Conservation (phyloP, 2,797 vertebrate genomes). For the Darevskia nairensis region DNA sequence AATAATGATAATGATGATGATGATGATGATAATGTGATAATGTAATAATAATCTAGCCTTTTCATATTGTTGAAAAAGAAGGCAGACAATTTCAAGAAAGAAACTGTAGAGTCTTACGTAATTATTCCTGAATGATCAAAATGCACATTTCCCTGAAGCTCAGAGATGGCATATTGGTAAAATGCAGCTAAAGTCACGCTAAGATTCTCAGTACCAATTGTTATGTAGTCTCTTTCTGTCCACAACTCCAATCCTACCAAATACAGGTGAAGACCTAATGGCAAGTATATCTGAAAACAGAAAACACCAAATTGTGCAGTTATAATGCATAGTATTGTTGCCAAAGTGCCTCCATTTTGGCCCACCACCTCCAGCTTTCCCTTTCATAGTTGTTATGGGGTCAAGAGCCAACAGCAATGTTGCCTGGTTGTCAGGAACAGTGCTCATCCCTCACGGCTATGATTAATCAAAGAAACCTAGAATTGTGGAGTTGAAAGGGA, state of each 20-base stretch:
- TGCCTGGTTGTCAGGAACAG: not conserved
- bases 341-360: not conserved
- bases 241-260: conserved; percentile 32
- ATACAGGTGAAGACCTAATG: conserved; percentile 21
- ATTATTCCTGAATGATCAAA: conserved; percentile 33
- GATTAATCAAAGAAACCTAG: no score
- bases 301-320: not conserved
- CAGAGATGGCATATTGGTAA: not conserved
- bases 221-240: conserved; percentile 8
- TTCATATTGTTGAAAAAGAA: no score
- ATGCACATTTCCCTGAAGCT: not conserved
- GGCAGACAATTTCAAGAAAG: not conserved
- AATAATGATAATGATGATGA: no score
- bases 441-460: no score
- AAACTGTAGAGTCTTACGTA: not conserved
- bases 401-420: not conserved
- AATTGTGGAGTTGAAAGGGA: no score
- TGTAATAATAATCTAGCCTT: no score
- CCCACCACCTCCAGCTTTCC: not conserved
- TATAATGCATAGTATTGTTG: not conserved
- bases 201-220: not conserved
- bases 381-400: not conserved
- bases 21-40: no score
- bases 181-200: not conserved
- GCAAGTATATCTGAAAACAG: conserved; percentile 22